These are phyloP conservation scores for Plusia festucae DNA, from an alignment of 2,888 invertebrate genomes.

Conservation along the genomic window DNA sequence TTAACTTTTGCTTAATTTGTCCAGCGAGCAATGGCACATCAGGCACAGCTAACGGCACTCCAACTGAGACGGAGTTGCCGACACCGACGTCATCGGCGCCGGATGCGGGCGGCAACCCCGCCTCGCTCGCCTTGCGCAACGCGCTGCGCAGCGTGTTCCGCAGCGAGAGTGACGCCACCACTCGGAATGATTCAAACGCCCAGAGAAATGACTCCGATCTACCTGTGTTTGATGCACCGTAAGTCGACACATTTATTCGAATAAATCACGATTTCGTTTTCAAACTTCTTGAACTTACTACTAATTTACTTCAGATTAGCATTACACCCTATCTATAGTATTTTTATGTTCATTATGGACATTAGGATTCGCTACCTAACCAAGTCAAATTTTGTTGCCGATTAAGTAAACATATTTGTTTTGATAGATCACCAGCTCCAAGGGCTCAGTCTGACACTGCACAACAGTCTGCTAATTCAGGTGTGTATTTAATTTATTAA, in stretches of 20 bases:
- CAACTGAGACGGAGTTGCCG: constrained; percentile 81
- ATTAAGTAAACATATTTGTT: constrained; percentile 3
- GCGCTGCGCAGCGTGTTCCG: constrained; percentile 83
- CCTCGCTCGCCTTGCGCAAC: constrained; percentile 80
- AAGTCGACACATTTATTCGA: constrained; percentile 52
- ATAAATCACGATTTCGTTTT: no score
- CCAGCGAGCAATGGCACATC: constrained; percentile 58
- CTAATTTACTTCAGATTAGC: no score
- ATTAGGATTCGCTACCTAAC: neutral
- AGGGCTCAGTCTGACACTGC: constrained; percentile 77
- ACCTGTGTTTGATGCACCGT: constrained; percentile 82
- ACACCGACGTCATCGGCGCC: constrained; percentile 84
- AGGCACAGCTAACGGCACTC: constrained; percentile 74
- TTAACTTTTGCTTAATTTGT: neutral
- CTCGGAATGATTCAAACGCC: constrained; percentile 66
- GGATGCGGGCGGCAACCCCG: constrained; percentile 71
- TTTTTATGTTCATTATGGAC: no score
- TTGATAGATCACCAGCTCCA: constrained; percentile 76
- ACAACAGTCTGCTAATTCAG: constrained; percentile 79
- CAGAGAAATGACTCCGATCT: constrained; percentile 72
- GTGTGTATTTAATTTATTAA: constrained; percentile 55
- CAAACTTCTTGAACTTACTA: no score
- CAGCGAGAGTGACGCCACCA: constrained; percentile 68
- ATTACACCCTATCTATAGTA: no score
- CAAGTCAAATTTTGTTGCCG: neutral